Conservation (phyloP, 92 coral and sea anemone genomes). For the Actinostola sp. region DNA sequence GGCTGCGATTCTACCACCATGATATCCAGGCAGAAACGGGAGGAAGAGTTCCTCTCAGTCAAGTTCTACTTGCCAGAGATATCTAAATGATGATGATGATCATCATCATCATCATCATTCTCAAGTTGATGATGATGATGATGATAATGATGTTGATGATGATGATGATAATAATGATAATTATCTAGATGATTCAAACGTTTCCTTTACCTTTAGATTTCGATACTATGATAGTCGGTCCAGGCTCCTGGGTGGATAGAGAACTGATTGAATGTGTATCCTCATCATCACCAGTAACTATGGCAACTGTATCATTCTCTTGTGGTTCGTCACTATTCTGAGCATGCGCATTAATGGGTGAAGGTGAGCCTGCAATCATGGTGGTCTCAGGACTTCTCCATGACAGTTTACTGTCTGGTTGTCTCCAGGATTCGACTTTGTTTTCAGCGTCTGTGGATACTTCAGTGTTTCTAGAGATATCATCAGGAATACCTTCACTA, state of each 20-base stretch:
- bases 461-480: too few species aligned
- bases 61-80: too few species aligned
- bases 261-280: slow-evolving; percentile 16
- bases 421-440: not conserved
- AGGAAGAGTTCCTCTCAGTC: too few species aligned
- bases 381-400: slow-evolving; percentile 13
- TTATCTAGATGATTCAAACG: too few species aligned
- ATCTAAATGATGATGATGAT: too few species aligned
- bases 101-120: too few species aligned
- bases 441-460: not conserved
- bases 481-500: too few species aligned
- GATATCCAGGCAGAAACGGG: too few species aligned
- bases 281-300: slow-evolving; percentile 13
- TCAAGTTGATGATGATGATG: too few species aligned
- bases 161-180: too few species aligned
- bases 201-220: slow-evolving; percentile 39
- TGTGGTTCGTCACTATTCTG: not conserved
- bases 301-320: not conserved
- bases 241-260: slow-evolving; percentile 7
- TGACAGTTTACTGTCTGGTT: not conserved
- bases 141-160: too few species aligned
- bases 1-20: too few species aligned
- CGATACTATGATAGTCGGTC: slow-evolving; percentile 13
- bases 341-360: slow-evolving; percentile 4
- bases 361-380: not conserved